Conservation (phyloP, 2,888 invertebrate species). For the Drosophila fulvimacula region DNA sequence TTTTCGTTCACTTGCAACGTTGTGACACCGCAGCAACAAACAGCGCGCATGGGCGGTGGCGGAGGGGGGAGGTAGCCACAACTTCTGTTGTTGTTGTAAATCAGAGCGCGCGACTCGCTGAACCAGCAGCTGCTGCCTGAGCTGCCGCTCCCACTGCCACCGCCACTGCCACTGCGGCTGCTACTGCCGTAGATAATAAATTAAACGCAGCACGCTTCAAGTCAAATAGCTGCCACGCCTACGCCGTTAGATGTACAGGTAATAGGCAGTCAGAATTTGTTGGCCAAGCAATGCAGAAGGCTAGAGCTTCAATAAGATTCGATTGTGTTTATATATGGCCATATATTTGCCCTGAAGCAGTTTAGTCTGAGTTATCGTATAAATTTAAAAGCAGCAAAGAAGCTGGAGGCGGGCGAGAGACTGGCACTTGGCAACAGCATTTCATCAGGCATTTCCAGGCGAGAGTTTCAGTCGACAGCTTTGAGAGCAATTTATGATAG, state of each 20-base stretch:
- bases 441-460: too few relatives aligned
- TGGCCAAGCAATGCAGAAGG: not conserved
- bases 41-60: not conserved
- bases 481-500: too few relatives aligned
- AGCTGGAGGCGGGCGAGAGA: too few relatives aligned
- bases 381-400: not conserved
- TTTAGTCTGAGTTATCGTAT: not conserved
- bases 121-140: conserved; percentile 58
- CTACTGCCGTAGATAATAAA: conserved; percentile 69
- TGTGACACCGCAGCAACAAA: conserved; percentile 68
- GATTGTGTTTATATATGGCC: conserved; percentile 18
- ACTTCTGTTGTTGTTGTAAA: conserved; percentile 64
- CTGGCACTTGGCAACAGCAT: too few relatives aligned
- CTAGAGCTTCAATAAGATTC: conserved; percentile 24
- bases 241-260: conserved; percentile 26
- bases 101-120: conserved; percentile 66
- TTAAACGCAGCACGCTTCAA: conserved; percentile 73
- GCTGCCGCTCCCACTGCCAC: conserved; percentile 12
- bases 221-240: conserved; percentile 42
- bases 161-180: conserved; percentile 10
- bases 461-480: too few relatives aligned
- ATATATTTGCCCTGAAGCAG: not conserved
- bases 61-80: conserved; percentile 41
- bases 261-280: not conserved
- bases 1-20: conserved; percentile 77